These are phyloP conservation scores for Drosophila athabasca DNA, from an alignment of 1,140 invertebrate genomes.

Conservation along the genomic window DNA sequence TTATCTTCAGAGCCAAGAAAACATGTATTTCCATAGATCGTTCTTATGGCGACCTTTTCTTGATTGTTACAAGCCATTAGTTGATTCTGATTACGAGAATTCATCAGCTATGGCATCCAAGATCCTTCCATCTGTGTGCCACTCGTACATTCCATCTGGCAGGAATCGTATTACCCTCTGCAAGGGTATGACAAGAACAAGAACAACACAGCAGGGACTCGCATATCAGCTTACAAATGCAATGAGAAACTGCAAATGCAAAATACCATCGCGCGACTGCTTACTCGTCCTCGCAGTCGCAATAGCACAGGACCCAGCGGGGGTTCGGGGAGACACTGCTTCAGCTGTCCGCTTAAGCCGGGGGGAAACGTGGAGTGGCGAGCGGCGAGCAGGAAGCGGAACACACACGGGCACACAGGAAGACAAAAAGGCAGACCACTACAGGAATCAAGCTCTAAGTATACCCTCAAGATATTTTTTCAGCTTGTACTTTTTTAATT, in stretches of 20 bases:
- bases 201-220: slow-evolving; percentile 6
- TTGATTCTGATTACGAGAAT: no score
- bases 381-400: background rate
- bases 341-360: slow-evolving; percentile 67
- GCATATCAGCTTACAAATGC: slow-evolving; percentile 65
- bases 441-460: slow-evolving; percentile 77
- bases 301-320: slow-evolving; percentile 23
- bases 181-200: slow-evolving; percentile 23
- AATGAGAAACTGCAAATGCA: slow-evolving; percentile 71
- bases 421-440: slow-evolving; percentile 67
- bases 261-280: slow-evolving; percentile 65
- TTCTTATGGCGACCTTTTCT: no score
- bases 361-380: slow-evolving; percentile 1
- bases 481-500: slow-evolving; percentile 67
- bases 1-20: no score
- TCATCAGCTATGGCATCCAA: no score
- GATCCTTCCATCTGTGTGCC: no score
- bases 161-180: background rate
- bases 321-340: slow-evolving; percentile 5
- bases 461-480: slow-evolving; percentile 78
- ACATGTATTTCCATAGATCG: no score
- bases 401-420: slow-evolving; percentile 9
- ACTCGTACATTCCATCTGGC: no score
- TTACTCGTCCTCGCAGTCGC: slow-evolving; percentile 10
- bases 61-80: no score